Evolutionary conservation across 2,888 invertebrate genomes (phyloP).

Genomic region (Sepioteuthis lessoniana): DNA sequence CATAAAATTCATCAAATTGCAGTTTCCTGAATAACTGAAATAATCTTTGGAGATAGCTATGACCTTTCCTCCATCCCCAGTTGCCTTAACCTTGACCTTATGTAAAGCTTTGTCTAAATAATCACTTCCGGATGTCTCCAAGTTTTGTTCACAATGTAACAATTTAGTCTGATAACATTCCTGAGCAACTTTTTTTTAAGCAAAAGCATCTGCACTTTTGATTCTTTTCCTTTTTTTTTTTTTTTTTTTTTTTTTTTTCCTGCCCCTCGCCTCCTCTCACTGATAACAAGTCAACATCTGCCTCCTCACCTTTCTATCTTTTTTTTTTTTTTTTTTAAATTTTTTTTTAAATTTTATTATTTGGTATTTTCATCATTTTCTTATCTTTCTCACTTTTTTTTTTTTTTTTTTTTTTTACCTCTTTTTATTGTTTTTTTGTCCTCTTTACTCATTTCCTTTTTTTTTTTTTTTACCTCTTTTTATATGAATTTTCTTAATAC

Average conservation of each 20-base stretch:
- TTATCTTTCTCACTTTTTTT: background rate
- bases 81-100: conserved; percentile 33
- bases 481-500: no score
- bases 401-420: background rate
- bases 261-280: no score
- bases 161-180: background rate
- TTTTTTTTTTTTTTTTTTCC: no score
- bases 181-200: background rate
- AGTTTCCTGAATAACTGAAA: background rate
- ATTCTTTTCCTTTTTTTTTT: background rate
- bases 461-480: background rate
- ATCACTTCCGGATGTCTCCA: conserved; percentile 33
- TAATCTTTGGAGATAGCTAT: conserved; percentile 4
- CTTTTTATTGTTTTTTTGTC: background rate
- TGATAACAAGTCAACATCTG: no score
- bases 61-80: background rate
- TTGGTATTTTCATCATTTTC: background rate
- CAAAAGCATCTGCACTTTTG: background rate
- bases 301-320: no score
- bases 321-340: no score
- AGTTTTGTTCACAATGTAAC: conserved; percentile 6
- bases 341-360: no score
- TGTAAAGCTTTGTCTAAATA: conserved; percentile 6
- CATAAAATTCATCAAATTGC: conserved; percentile 11
- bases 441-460: background rate